Evolutionary conservation across 2,113 vertebrate species (phyloP).

Genomic region (Aplodontia rufa): DNA sequence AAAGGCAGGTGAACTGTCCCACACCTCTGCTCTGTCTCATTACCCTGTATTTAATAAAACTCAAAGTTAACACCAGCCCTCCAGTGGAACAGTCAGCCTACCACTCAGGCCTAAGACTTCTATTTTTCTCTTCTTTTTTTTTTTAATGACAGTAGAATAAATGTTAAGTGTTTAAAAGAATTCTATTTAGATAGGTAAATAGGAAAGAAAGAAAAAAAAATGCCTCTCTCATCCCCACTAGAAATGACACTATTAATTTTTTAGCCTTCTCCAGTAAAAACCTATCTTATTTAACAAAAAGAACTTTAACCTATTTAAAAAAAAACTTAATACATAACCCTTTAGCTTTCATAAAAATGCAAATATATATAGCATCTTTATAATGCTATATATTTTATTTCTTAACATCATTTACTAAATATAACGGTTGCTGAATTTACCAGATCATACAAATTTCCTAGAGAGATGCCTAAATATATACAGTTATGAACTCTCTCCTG

Average conservation of each 20-base stretch:
- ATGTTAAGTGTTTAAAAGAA: neutral
- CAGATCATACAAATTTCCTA: neutral
- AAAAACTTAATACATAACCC: neutral
- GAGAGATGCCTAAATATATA: neutral
- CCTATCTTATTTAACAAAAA: neutral
- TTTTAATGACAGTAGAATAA: neutral
- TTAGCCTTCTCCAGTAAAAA: neutral
- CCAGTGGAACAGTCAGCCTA: neutral
- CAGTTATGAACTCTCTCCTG: neutral
- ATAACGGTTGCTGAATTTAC: neutral
- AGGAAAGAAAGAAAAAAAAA: neutral
- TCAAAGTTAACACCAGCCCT: neutral
- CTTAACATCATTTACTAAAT: constrained; percentile 7
- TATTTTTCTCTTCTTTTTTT: neutral
- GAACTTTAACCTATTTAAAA: neutral
- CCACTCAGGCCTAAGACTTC: rapidly evolving
- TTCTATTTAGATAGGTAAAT: neutral
- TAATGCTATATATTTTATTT: neutral
- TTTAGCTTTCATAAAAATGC: neutral
- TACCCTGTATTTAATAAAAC: neutral
- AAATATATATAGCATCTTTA: neutral
- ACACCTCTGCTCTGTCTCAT: neutral
- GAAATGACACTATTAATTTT: neutral
- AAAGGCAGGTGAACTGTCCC: neutral
- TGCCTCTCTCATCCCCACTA: neutral